These are phyloP conservation scores for Lordiphosa collinella DNA, from an alignment of 1,140 invertebrate species.

Conservation along the genomic window DNA sequence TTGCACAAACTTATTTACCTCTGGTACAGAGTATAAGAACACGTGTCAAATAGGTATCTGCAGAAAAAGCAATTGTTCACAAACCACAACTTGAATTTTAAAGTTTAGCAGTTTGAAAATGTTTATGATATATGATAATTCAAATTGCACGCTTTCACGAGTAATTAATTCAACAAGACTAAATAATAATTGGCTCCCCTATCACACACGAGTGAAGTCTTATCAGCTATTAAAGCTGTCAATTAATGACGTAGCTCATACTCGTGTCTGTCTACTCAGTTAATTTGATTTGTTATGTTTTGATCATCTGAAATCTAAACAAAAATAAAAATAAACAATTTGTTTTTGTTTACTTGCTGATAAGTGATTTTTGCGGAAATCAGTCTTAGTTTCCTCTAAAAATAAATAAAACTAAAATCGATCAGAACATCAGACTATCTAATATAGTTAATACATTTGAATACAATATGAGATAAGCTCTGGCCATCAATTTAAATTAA, in stretches of 20 bases:
- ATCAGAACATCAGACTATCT: neutral
- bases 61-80: no score
- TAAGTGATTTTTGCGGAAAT: conserved; percentile 34
- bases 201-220: neutral
- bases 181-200: neutral
- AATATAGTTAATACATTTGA: neutral
- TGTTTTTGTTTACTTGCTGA: conserved; percentile 23
- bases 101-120: no score
- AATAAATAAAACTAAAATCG: neutral
- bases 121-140: no score
- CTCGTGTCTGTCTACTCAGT: conserved; percentile 25
- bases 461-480: neutral
- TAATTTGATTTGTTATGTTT: conserved; percentile 19
- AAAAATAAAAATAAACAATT: conserved; percentile 11
- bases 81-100: no score
- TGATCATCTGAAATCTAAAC: conserved; percentile 1
- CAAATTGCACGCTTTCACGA: no score
- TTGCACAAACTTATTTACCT: no score
- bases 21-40: no score
- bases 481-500: neutral
- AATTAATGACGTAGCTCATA: conserved; percentile 44
- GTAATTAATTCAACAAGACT: no score
- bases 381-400: neutral
- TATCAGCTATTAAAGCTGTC: conserved; percentile 27
- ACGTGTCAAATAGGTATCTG: no score